Percentiles rank a stretch among this genome's conserved stretches.
These are phyloP conservation scores for Labeo calbasu DNA, from an alignment of 2,797 vertebrate genomes.

Conservation along the genomic window DNA sequence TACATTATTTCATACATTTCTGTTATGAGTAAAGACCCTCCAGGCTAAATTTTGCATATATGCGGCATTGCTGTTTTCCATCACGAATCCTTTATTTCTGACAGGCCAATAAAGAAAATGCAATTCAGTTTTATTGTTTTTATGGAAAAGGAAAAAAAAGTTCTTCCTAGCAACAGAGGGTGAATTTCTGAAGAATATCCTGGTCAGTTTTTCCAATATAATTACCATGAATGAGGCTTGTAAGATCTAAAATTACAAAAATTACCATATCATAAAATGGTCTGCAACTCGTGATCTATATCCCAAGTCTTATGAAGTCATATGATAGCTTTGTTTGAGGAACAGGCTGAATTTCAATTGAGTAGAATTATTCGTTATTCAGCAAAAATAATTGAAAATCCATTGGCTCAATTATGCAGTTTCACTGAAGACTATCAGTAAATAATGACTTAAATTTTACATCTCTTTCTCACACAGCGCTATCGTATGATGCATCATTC, in stretches of 20 bases:
- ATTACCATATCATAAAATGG: not conserved
- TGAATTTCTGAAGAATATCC: not conserved
- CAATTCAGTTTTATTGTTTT: slow-evolving; percentile 26
- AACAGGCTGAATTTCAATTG: not conserved
- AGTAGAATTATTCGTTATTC: not conserved
- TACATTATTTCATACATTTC: slow-evolving; percentile 40
- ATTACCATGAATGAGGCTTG: not conserved
- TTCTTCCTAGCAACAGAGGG: not conserved
- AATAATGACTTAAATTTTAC: not conserved
- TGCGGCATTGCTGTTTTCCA: not conserved
- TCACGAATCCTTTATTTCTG: not conserved
- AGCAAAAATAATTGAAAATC: not conserved
- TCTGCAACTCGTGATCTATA: not conserved
- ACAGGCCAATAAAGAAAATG: slow-evolving; percentile 37
- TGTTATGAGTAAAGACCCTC: not conserved
- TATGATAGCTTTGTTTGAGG: not conserved
- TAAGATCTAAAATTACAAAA: not conserved
- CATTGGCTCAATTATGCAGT: not conserved
- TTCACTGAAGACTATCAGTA: not conserved
- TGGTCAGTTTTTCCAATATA: not conserved
- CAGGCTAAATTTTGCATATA: not conserved
- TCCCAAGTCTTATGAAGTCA: not conserved
- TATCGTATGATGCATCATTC: not conserved
- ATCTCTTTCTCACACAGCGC: not conserved
- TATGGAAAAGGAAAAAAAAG: not conserved